Evolutionary conservation across 1,140 invertebrate genomes (phyloP).

Genomic region (Eriosoma lanigerum): DNA sequence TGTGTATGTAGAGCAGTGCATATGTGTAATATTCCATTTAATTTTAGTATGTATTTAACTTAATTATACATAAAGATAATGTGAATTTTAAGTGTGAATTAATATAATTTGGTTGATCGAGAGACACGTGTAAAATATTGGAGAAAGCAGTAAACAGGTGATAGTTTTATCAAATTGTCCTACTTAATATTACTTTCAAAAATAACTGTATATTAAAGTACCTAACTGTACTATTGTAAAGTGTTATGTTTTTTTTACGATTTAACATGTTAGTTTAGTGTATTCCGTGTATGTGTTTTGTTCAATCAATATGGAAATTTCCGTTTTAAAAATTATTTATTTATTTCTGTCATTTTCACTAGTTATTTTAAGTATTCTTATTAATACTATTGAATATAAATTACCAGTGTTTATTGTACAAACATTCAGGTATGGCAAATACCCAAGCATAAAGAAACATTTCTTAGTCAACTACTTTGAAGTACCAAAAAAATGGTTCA

Average conservation of each 20-base stretch:
- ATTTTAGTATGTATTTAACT: no score
- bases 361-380: constrained; percentile 62
- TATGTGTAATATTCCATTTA: no score
- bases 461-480: constrained; percentile 62
- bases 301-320: constrained; percentile 58
- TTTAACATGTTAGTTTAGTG: not conserved
- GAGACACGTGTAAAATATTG: constrained; percentile 2
- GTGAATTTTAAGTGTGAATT: no score
- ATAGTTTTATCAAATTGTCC: constrained; percentile 34
- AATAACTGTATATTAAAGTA: constrained; percentile 15
- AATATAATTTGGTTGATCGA: not conserved
- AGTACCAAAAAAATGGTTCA: constrained; percentile 73
- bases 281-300: not conserved
- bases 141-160: constrained; percentile 23
- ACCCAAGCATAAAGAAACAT: constrained; percentile 62
- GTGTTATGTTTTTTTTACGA: not conserved
- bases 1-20: no score
- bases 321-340: constrained; percentile 62
- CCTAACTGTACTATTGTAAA: not conserved
- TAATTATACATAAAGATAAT: no score
- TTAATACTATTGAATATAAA: constrained; percentile 66
- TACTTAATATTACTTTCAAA: not conserved
- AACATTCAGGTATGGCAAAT: constrained; percentile 70
- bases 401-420: constrained; percentile 66
- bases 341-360: constrained; percentile 59